These are phyloP conservation scores for Thripadectes ignobilis DNA, from an alignment of 2,797 vertebrate species.

Conservation along the genomic window DNA sequence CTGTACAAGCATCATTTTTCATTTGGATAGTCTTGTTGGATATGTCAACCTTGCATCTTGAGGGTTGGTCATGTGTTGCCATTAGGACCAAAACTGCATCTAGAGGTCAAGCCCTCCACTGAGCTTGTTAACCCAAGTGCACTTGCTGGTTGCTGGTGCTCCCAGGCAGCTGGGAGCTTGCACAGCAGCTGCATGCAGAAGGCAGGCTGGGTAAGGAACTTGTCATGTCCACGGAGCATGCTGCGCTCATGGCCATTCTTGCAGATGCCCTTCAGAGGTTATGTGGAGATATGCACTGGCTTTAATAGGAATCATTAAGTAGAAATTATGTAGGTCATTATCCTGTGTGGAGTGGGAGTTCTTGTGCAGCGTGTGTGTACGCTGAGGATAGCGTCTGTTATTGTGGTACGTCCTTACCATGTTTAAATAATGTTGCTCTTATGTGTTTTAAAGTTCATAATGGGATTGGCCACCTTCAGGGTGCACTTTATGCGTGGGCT, in stretches of 20 bases:
- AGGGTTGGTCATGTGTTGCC: not conserved
- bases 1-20: not conserved
- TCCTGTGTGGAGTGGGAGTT: not conserved
- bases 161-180: not conserved
- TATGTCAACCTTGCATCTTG: not conserved
- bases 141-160: rapidly evolving
- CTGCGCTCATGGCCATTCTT: not conserved
- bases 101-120: not conserved
- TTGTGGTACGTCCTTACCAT: not conserved
- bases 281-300: not conserved
- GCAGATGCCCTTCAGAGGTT: not conserved
- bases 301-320: slow-evolving; percentile 14
- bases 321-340: slow-evolving; percentile 30
- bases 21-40: not conserved
- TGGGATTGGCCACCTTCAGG: not conserved
- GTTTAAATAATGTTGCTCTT: slow-evolving; percentile 15
- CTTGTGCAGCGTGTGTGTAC: not conserved
- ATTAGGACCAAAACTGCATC: not conserved
- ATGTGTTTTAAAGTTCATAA: not conserved
- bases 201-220: not conserved
- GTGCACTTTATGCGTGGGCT: not conserved
- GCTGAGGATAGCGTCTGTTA: not conserved
- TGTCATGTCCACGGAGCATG: rapidly evolving
- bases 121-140: not conserved
- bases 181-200: not conserved